Conservation (phyloP, 2,797 vertebrate genomes). For the Coreius guichenoti region DNA sequence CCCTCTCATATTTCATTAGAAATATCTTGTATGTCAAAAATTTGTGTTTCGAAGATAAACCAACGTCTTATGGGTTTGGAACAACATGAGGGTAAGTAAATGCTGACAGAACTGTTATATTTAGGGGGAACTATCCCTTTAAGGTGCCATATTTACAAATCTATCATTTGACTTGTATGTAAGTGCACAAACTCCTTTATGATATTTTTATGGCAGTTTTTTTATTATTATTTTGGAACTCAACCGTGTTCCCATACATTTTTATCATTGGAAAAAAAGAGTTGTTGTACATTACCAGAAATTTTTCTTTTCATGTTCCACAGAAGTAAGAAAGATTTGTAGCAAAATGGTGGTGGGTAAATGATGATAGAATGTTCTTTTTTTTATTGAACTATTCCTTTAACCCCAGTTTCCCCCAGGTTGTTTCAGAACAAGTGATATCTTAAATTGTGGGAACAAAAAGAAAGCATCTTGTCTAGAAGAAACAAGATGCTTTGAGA, state of each 20-base stretch:
- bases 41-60: too few relatives aligned
- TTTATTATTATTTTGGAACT: neutral
- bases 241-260: neutral
- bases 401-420: neutral
- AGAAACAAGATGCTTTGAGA: constrained; percentile 1
- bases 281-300: neutral
- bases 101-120: too few relatives aligned
- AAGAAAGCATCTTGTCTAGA: neutral
- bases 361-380: neutral
- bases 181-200: neutral
- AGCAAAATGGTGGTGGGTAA: too few relatives aligned
- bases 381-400: neutral
- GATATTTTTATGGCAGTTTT: too few relatives aligned
- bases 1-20: too few relatives aligned
- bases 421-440: neutral
- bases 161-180: neutral
- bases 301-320: neutral
- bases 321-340: neutral
- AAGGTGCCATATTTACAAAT: neutral
- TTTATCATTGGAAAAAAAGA: neutral
- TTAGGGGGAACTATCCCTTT: too few relatives aligned
- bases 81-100: too few relatives aligned
- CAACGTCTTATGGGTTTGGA: too few relatives aligned
- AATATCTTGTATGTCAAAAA: too few relatives aligned
- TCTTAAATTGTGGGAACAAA: constrained; percentile 9